Evolutionary conservation across 2,797 vertebrate genomes (phyloP).

Genomic region (Sebastes iracundus): DNA sequence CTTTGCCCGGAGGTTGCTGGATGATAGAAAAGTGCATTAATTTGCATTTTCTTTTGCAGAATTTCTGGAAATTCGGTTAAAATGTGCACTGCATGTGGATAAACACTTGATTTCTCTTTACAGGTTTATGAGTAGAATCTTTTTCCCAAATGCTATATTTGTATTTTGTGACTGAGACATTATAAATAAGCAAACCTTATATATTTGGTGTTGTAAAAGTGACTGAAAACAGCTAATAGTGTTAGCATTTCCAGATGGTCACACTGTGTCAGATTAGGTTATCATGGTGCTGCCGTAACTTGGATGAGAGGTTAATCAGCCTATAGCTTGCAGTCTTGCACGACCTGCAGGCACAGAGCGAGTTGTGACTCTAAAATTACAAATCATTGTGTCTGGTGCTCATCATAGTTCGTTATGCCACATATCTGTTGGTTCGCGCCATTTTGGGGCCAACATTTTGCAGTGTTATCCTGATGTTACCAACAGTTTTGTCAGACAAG

Average conservation of each 20-base stretch:
- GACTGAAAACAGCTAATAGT: too few species aligned
- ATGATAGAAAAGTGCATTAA: not conserved
- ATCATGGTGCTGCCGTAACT: not conserved
- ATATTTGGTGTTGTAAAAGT: not conserved
- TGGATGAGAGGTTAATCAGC: not conserved
- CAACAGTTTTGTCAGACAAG: not conserved
- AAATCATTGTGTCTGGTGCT: not conserved
- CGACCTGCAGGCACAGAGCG: not conserved
- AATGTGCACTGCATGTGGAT: not conserved
- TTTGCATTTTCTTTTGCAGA: not conserved
- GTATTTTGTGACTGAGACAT: not conserved
- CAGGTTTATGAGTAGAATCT: not conserved
- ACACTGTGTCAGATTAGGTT: not conserved
- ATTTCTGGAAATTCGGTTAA: not conserved
- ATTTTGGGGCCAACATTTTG: not conserved
- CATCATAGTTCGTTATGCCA: not conserved
- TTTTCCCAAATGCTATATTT: not conserved
- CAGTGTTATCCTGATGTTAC: not conserved
- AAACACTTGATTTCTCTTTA: not conserved
- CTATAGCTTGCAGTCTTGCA: not conserved
- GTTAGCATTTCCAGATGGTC: not conserved
- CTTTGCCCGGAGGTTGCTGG: too few species aligned
- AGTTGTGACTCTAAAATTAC: not conserved
- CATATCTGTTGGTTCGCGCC: not conserved
- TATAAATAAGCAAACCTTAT: not conserved